Base-by-base conservation (phyloP, 1,140 invertebrate genomes). In the Aphelenchoides fujianensis region DNA sequence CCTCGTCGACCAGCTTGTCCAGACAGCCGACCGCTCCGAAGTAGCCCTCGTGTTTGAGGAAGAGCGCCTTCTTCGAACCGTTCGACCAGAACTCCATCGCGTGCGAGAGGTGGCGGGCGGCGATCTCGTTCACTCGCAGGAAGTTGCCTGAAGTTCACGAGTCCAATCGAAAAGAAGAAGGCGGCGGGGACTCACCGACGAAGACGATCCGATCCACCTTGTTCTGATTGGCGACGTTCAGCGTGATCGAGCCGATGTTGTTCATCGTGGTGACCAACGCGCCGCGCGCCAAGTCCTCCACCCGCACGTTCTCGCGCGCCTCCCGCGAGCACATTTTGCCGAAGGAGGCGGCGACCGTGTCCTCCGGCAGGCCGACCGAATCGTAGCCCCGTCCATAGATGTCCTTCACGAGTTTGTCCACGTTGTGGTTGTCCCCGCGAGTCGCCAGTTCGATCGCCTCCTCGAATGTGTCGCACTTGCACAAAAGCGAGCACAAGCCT, bases 41-140 rank as follows among this genome's bases (percentile, higher is more conserved):
- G 83, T 97, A 97, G 16, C 92, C 92, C 89, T 89, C 73, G 72
- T 72, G 82, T 52, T 62, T 52, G 28, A 79, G 68, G 63, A 83
- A 77, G 12, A 98, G 87, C 27, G 95, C 95, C 85, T 97, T 97
- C 72, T 97, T 88, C 23, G 92, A 91, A 57, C 94, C 94, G 70
- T 92, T 89, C 1, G 95, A 98, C 96, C 96, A 98, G 86, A 94
- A 98, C 79, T 97, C 93, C 94, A 98, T 97, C 2, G 95, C 96
- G 87, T 92, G 94, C 0, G 95, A 91, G 55, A 98, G 87, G 68
- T 97, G 87, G 85, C 95, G 95, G 92, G 97, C 97, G 0, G 95
- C 95, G 77, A 98, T 91, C 36, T 92, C 92, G 87, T 98, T 98
- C 9, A 97, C 94, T 64, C 96, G 89, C 16, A 98, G 87, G 87